phyloP scores from a whole-genome alignment of 2,113 vertebrate genomes.

The Laticauda colubrina region DNA sequence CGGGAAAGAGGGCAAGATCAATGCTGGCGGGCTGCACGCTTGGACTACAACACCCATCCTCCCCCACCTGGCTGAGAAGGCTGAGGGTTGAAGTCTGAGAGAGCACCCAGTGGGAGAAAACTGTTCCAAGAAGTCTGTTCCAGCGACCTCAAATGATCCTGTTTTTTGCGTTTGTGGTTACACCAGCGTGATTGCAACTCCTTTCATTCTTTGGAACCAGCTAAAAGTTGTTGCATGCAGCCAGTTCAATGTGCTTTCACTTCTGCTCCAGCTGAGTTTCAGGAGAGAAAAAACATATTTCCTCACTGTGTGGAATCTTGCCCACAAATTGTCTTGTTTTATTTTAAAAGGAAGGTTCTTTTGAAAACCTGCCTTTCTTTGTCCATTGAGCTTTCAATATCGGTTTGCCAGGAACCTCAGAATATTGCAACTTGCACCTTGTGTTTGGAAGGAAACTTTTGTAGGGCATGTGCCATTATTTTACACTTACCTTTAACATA shows the following conservation, averaged over 20 bases:
- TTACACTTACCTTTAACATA: background rate
- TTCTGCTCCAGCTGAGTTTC: background rate
- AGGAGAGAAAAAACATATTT: background rate
- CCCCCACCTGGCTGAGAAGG: background rate
- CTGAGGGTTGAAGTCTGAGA: background rate
- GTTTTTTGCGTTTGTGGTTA: background rate
- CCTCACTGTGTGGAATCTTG: background rate
- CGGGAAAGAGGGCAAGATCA: background rate
- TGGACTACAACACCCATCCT: background rate
- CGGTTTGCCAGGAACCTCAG: background rate
- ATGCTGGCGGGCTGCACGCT: background rate
- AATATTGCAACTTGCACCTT: background rate
- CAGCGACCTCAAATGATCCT: background rate
- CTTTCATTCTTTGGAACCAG: background rate
- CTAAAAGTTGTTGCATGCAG: background rate
- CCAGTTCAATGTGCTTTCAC: background rate
- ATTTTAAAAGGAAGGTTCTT: background rate
- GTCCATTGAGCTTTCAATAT: background rate
- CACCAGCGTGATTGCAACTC: background rate
- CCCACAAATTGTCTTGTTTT: background rate
- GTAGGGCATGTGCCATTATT: background rate
- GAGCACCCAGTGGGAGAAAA: background rate
- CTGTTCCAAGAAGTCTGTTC: background rate
- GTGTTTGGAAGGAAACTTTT: background rate
- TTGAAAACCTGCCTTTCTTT: background rate